A percentile compares a stretch with the other conserved stretches of the same genome.
Conservation (phyloP, 1,140 invertebrate species). For the Drosophila bipectinata region DNA sequence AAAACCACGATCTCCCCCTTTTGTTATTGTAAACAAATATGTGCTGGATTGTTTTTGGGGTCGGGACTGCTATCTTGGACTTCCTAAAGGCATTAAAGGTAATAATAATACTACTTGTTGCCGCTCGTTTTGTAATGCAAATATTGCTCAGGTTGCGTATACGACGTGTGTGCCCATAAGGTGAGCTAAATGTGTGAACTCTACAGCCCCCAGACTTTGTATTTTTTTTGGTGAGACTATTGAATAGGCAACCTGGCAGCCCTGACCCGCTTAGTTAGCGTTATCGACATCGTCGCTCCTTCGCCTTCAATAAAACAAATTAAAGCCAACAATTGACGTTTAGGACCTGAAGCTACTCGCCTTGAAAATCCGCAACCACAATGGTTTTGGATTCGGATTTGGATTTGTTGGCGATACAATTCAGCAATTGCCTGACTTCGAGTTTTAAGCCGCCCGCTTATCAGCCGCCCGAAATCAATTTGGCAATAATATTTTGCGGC, state of each 20-base stretch:
- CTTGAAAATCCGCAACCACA: conserved; percentile 59
- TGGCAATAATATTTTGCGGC: conserved; percentile 74
- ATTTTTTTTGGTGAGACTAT: conserved; percentile 35
- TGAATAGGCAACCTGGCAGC: conserved; percentile 54
- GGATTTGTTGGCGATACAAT: conserved; percentile 10
- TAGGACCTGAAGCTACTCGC: conserved; percentile 81
- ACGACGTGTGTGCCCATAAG: conserved; percentile 69
- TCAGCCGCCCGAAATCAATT: conserved; percentile 70
- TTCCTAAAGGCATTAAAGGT: conserved; percentile 79
- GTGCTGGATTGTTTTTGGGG: conserved; percentile 26
- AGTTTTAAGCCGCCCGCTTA: conserved; percentile 43
- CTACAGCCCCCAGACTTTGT: neutral
- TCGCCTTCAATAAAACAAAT: conserved; percentile 76
- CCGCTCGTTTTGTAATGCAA: conserved; percentile 65
- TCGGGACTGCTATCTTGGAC: conserved; percentile 45
- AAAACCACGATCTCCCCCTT: conserved; percentile 57
- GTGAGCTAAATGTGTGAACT: conserved; percentile 48
- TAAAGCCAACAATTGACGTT: conserved; percentile 78
- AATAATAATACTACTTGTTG: conserved; percentile 65
- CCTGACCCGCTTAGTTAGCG: conserved; percentile 76
- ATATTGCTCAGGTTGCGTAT: conserved; percentile 74
- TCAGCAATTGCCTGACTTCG: conserved; percentile 25
- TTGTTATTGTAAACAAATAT: conserved; percentile 70
- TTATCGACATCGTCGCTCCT: conserved; percentile 63
- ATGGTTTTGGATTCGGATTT: conserved; percentile 11